Conservation (phyloP, 2,113 vertebrate species). For the Pyxicephalus adspersus region DNA sequence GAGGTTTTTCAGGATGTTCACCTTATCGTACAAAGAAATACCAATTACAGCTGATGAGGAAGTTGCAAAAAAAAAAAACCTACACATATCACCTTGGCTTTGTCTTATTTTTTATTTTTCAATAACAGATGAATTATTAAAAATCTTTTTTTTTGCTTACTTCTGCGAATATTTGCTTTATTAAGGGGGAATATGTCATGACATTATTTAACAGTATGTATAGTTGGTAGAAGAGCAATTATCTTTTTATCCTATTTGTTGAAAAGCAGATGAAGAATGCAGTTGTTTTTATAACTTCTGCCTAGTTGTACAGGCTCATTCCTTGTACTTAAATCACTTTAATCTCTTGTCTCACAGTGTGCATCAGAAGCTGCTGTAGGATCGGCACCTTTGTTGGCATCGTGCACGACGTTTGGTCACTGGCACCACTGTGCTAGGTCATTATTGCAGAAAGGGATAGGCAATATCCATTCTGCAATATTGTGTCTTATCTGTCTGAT, state of each 20-base stretch:
- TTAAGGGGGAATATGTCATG: not conserved
- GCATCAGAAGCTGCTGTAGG: too few species aligned
- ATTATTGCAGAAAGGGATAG: too few species aligned
- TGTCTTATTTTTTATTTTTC: not conserved
- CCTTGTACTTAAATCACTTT: too few species aligned
- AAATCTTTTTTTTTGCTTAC: not conserved
- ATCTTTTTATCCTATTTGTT: not conserved
- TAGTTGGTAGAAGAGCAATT: not conserved
- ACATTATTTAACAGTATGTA: not conserved
- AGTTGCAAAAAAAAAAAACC: not conserved
- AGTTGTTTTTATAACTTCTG: too few species aligned
- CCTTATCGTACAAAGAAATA: not conserved
- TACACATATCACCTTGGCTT: not conserved
- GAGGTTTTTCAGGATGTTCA: constrained; percentile 10
- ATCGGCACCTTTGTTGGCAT: too few species aligned
- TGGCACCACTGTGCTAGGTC: too few species aligned
- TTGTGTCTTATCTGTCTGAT: too few species aligned
- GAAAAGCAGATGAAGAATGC: too few species aligned
- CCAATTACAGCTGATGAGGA: not conserved
- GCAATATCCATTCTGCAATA: too few species aligned
- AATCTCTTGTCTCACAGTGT: too few species aligned
- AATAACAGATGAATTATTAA: not conserved
- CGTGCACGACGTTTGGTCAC: too few species aligned
- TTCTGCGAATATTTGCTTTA: not conserved
- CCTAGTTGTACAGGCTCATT: too few species aligned